phyloP scores from a whole-genome alignment of 2,888 invertebrate genomes.

The Hydrotaea cyrtoneurina region DNA sequence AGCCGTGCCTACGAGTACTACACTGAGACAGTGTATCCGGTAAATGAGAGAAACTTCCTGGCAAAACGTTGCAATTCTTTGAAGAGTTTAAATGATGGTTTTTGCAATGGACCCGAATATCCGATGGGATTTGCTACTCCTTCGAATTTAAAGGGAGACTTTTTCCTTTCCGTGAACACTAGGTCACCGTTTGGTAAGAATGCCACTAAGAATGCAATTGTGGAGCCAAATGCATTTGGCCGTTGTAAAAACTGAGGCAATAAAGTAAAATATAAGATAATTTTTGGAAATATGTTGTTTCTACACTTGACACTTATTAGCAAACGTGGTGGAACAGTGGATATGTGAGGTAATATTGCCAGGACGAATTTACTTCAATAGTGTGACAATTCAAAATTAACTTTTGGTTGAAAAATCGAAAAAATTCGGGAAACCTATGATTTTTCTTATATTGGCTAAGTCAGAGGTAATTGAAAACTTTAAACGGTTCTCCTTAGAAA shows the following conservation, averaged over 20 bases:
- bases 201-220: constrained; percentile 61
- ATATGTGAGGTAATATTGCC: too few species aligned
- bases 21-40: constrained; percentile 73
- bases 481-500: too few species aligned
- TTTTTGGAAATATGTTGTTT: too few species aligned
- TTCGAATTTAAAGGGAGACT: constrained; percentile 70
- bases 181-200: constrained; percentile 71
- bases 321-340: too few species aligned
- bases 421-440: too few species aligned
- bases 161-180: constrained; percentile 71
- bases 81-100: constrained; percentile 59
- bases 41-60: constrained; percentile 73
- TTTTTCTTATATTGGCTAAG: too few species aligned
- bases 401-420: too few species aligned
- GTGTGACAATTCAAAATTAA: too few species aligned
- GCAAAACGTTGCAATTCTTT: constrained; percentile 72
- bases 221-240: constrained; percentile 48
- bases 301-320: too few species aligned
- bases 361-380: too few species aligned
- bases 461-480: too few species aligned
- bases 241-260: constrained; percentile 23
- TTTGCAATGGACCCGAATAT: constrained; percentile 64
- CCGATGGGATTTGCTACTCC: constrained; percentile 73
- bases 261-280: too few species aligned
- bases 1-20: constrained; percentile 73